Base-by-base conservation (phyloP, 2,888 invertebrate species). In the Drosophila longiperda region DNA sequence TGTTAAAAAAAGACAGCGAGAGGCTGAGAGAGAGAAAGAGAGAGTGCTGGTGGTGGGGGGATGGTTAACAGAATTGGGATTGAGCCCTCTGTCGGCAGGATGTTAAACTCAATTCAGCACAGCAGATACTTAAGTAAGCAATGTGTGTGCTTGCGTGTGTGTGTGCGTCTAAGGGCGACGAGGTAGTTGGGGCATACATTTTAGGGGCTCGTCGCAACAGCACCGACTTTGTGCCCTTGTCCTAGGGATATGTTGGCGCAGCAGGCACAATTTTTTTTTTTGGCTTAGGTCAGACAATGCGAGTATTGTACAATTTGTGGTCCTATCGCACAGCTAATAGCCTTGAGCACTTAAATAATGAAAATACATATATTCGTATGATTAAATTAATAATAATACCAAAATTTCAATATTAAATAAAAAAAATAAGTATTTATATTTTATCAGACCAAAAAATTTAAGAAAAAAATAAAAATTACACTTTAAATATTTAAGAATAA, bases 141-240 rank as follows among this genome's bases (percentile, higher is more conserved):
- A n/a, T 40, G 17, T 8, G 5, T 40, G 1, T 15, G 55, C 20
- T 12, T n/a, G 17, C 3, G 11, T 32, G 50, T 26, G 26, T 17
- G 17, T 9, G 48, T 17, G 26, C 26, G 48, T 26, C 1, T 20
- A 45, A 45, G 7, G 12, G 20, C 45, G 20, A 7, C 45, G 20
- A 45, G 20, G 20, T 20, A 23, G 20, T 3, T 45, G 20, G 45
- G 23, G 45, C 23, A 45, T 29, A 20, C 3, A 42, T 57, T 57
- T 57, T 6, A 57, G 57, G 57, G 57, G 57, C 57, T 57, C 57
- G 57, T 42, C 57, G 29, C 40, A 11, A 26, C 20, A 57, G 57
- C 40, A 32, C 42, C 57, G 57, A 57, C 57, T n/a, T 40, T 42
- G 9, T 26, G 42, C 42, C 42, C 42, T 42, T 32, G 42, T 20